phyloP scores from a whole-genome alignment of 2,888 invertebrate genomes.

The Apantesis nais region DNA sequence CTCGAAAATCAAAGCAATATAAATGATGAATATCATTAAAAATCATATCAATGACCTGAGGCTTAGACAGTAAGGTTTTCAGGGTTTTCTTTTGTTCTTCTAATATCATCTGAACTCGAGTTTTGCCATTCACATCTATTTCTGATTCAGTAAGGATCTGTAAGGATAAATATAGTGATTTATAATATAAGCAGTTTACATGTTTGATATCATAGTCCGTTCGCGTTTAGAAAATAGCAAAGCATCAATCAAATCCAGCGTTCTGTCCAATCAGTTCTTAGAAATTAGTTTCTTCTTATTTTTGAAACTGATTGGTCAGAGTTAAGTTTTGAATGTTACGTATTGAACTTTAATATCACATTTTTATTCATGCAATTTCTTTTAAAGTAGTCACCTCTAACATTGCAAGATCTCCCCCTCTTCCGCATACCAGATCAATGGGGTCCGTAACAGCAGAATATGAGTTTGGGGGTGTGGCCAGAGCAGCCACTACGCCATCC shows the following conservation, averaged over 20 bases:
- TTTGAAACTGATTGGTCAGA: no score
- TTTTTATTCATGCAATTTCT: background rate
- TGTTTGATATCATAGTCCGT: no score
- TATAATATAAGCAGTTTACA: no score
- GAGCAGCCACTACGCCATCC: conserved; percentile 79
- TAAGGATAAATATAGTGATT: background rate
- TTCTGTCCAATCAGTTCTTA: no score
- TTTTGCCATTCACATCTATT: conserved; percentile 86
- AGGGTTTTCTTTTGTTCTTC: conserved; percentile 91
- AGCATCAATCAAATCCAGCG: no score
- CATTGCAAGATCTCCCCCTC: conserved; percentile 92
- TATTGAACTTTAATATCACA: background rate
- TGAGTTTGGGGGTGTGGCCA: conserved; percentile 92
- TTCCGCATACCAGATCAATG: conserved; percentile 91
- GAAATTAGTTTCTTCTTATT: no score
- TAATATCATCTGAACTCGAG: conserved; percentile 87
- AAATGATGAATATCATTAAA: background rate
- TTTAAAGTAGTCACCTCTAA: conserved; percentile 83
- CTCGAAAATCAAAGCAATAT: background rate
- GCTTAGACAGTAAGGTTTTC: conserved; percentile 90
- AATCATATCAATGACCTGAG: conserved; percentile 83
- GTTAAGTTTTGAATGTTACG: background rate
- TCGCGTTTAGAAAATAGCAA: no score
- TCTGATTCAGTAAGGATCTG: conserved; percentile 88
- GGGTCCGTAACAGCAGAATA: conserved; percentile 92